Conservation (phyloP, 2,113 vertebrate genomes). For the Otis tarda region DNA sequence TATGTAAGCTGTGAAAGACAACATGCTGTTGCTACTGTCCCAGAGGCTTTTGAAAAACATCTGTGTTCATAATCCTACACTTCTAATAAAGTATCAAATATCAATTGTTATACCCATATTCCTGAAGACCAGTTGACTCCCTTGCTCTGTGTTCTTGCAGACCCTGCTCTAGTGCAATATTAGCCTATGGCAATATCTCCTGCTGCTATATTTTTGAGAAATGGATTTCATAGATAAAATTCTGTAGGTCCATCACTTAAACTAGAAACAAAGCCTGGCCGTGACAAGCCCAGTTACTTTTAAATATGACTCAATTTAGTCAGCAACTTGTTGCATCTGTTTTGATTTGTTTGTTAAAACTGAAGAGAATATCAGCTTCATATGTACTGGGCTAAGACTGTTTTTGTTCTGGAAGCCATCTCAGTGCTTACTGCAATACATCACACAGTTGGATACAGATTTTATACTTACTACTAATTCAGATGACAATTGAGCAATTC, state of each 20-base stretch:
- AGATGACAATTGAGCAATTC: background rate
- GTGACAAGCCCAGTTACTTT: background rate
- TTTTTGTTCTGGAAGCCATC: background rate
- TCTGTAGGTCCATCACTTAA: background rate
- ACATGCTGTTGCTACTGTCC: background rate
- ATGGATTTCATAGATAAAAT: background rate
- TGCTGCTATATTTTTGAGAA: background rate
- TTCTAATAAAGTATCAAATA: background rate
- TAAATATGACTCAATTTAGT: background rate
- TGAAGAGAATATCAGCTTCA: background rate
- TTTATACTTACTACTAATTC: background rate
- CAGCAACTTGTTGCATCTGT: background rate
- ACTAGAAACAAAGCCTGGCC: background rate
- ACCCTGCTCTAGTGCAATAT: background rate
- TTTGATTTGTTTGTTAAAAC: background rate
- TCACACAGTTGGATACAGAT: background rate
- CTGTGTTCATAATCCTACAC: fast-evolving
- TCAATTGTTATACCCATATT: background rate
- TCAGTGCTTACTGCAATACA: background rate
- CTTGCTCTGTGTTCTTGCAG: background rate
- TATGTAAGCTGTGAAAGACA: background rate
- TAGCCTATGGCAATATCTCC: background rate
- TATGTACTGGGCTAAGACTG: background rate
- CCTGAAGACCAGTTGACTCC: background rate
- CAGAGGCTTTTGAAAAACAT: background rate